Evolutionary conservation across 2,888 invertebrate genomes (phyloP), one percentile per base, ranked within the genome.

Genomic region (Patella pellucida): DNA sequence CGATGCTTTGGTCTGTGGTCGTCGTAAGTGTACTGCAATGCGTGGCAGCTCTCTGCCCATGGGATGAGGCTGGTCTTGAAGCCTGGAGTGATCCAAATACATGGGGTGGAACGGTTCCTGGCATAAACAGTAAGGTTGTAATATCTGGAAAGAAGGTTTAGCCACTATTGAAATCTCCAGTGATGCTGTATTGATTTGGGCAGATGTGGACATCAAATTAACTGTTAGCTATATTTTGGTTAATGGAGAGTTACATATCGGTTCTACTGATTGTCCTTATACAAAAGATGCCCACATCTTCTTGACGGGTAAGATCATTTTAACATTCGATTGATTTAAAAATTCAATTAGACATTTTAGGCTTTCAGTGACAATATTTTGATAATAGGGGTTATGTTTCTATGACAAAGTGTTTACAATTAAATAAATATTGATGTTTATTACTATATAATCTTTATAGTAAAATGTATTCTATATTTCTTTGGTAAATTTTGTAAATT

Each of bases 161-260:
- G 70, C 62, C 41, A 68, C 75, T 15, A 76, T 81, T 52, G 75
- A 70, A 16, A 78, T 81, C 50, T 71, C 27, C 27, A 19, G 52
- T 16, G 78, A 76, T 9, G 78, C 72, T 3, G 71, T 56, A 1
- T 68, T 84, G 31, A 72, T 84, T 15, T 82, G 78, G 73, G 81
- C 79, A 5, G 52, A 73, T 23, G 79, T 76, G 19, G 72, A 50
- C 50, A 72, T 81, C 12, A 74, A n/a, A 0, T 74, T 84, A 12
- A 69, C 76, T 27, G 73, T 73, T 31, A 69, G 78, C 23, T 71
- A 80, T 78, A 76, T 84, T 50, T 76, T 79, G 19, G 72, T 83
- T 23, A 41, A 73, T 16, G 84, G 83, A 16, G 77, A 79, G 50
- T 71, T 84, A 31, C 72, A 79, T 52, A 78, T 83, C 15, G 84